Evolutionary conservation across 2,797 vertebrate genomes (phyloP), one percentile per base, ranked within the genome.

Genomic region (Danio aesculapii): DNA sequence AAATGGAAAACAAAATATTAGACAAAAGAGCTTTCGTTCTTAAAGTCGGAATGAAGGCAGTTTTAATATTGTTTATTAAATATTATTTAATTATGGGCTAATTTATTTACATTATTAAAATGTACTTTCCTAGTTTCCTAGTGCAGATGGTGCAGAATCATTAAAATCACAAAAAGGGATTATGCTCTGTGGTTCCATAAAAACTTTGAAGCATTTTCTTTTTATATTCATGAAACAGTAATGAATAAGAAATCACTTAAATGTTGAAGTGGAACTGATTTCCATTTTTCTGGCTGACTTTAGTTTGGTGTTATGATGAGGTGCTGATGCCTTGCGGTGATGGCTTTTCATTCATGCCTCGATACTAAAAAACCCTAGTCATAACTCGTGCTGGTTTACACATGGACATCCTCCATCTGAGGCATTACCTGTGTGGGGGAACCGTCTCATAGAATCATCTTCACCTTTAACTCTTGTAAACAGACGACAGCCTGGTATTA

Each of bases 391-490:
- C 30, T 67, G 69, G 39, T 77, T 80, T 82, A 70, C 75, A 81
- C 70, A 79, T 21, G 58, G 76, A 13, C 49, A 49, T 69, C 30
- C 17, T 62, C 71, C 44, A 50, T 53, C 64, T 67, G 69, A 73
- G 30, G 50, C 64, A 79, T 84, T 72, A 69, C 69, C 59, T 75
- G 43, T 8, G 52, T 41, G 8, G 30, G 69, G 74, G 69, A 66
- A 69, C 75, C 67, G 69, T 83, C 83, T 77, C 70, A 43, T 79
- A 71, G 76, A 64, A 82, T 82, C 79, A 83, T 80, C 76, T 80
- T 70, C 79, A 77, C 62, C 50, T 58, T 73, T 75, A 79, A 77
- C 75, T 70, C 68, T 78, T 79, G 79, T 85, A 80, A 80, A 83
- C 79, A 78, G 85, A 77, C 73, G 78, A 46, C 77, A 61, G 71